Evolutionary conservation across 2,113 vertebrate genomes (phyloP).

Genomic region (Jaculus jaculus): DNA sequence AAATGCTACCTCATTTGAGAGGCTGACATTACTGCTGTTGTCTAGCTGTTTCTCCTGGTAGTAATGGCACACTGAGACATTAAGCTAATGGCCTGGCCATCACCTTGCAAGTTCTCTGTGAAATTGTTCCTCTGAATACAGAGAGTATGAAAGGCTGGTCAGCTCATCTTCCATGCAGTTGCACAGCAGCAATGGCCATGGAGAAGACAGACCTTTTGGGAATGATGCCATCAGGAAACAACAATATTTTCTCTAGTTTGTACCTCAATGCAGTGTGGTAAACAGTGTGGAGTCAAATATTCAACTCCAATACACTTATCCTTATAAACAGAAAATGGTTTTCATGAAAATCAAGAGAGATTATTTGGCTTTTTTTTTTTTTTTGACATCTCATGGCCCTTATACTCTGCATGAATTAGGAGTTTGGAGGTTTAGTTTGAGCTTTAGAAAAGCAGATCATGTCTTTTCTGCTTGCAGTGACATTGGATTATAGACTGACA

Average conservation of each 20-base stretch:
- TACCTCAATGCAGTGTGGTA: neutral
- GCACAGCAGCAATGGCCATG: neutral
- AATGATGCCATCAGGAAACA: neutral
- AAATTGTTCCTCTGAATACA: conserved; percentile 57
- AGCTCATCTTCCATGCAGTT: conserved; percentile 44
- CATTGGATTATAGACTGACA: conserved; percentile 77
- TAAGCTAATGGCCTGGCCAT: conserved; percentile 56
- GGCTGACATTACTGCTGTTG: neutral
- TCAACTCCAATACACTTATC: neutral
- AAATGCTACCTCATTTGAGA: neutral
- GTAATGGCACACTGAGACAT: conserved; percentile 36
- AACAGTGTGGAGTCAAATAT: neutral
- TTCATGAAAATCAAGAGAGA: conserved; percentile 40
- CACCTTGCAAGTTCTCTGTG: conserved; percentile 61
- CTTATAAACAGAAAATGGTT: conserved; percentile 29
- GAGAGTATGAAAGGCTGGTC: conserved; percentile 47
- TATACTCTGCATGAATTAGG: neutral
- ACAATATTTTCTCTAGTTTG: neutral
- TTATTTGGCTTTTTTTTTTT: conserved; percentile 53
- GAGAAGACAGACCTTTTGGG: neutral
- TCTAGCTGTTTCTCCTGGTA: conserved; percentile 13
- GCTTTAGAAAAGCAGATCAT: conserved; percentile 65
- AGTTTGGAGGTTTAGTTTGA: conserved; percentile 23
- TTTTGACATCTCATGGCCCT: neutral
- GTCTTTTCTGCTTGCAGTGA: conserved; percentile 67